Conservation (phyloP, 2,888 invertebrate genomes). For the Perizoma flavofasciatum region DNA sequence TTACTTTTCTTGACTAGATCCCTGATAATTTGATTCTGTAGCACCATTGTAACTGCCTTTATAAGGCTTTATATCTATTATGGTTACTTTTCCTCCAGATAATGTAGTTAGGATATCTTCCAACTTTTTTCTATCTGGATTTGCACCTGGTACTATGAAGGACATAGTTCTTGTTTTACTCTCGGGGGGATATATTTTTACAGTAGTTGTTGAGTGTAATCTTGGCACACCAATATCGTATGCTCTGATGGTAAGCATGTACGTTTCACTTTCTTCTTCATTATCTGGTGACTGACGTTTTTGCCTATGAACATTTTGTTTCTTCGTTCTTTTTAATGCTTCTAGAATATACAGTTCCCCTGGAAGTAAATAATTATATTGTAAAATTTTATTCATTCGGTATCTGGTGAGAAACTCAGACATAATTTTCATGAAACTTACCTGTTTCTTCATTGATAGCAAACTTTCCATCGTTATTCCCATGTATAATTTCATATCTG, state of each 20-base stretch:
- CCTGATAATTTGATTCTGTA: conserved; percentile 77
- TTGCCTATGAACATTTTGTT: conserved; percentile 68
- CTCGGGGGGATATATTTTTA: conserved; percentile 91
- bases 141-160: conserved; percentile 91
- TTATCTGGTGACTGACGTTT: conserved; percentile 74
- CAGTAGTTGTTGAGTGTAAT: conserved; percentile 87
- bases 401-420: not conserved
- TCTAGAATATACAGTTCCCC: conserved; percentile 87
- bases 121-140: conserved; percentile 88
- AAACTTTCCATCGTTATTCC: conserved; percentile 90
- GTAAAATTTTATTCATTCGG: conserved; percentile 1
- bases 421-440: conserved; percentile 35
- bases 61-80: conserved; percentile 89
- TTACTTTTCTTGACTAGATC: conserved; percentile 83
- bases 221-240: conserved; percentile 94
- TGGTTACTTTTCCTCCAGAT: conserved; percentile 91
- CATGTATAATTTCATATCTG: conserved; percentile 91
- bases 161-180: conserved; percentile 90
- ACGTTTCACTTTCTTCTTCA: conserved; percentile 80
- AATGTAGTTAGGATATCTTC: conserved; percentile 90
- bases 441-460: conserved; percentile 90
- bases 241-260: conserved; percentile 89
- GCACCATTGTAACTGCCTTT: conserved; percentile 82
- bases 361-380: conserved; percentile 45
- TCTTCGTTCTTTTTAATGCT: conserved; percentile 71